phyloP scores from a whole-genome alignment of 2,113 vertebrate species.

The Megaceryle torquata region DNA sequence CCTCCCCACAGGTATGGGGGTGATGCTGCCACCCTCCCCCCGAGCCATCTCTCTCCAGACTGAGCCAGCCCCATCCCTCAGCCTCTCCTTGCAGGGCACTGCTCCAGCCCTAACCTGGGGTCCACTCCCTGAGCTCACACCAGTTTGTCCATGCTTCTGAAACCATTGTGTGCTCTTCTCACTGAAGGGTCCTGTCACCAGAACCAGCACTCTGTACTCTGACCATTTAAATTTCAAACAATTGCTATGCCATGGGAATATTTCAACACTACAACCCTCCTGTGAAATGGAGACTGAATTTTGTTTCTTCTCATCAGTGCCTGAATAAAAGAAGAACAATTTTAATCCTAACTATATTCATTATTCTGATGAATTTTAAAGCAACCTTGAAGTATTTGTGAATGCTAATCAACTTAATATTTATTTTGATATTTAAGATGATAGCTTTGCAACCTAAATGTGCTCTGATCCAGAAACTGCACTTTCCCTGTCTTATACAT shows the following conservation, averaged over 20 bases:
- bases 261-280: background rate
- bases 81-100: background rate
- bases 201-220: rapidly evolving
- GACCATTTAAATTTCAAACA: background rate
- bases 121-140: rapidly evolving
- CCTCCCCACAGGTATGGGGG: rapidly evolving
- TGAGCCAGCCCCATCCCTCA: background rate
- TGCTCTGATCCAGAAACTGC: constrained; percentile 14
- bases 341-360: background rate
- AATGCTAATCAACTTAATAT: constrained; percentile 5
- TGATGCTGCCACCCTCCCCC: rapidly evolving
- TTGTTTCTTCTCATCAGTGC: background rate
- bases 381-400: background rate
- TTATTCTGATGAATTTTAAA: background rate
- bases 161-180: background rate
- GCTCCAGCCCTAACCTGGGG: background rate
- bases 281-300: background rate
- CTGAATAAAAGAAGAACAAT: background rate
- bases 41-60: background rate
- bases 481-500: background rate
- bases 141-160: background rate
- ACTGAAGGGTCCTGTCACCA: background rate
- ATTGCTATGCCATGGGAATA: rapidly evolving
- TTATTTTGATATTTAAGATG: constrained; percentile 33
- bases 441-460: background rate